These are phyloP conservation scores for Semnornis frantzii DNA, from an alignment of 2,113 vertebrate species.

Conservation along the genomic window DNA sequence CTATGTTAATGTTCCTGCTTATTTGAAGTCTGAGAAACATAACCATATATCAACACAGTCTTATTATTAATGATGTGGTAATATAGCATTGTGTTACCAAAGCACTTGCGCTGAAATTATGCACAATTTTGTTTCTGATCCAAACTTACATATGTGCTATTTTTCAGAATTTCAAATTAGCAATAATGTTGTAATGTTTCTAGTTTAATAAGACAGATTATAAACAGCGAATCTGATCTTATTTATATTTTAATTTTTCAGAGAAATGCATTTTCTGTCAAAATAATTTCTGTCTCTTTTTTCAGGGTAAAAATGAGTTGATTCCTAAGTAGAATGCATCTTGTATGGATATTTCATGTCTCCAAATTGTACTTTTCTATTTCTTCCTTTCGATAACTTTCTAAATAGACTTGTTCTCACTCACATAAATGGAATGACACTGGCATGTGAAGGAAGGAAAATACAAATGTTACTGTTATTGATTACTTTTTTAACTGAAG, in stretches of 20 bases:
- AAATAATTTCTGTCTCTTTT: neutral
- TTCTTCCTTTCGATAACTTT: slow-evolving; percentile 5
- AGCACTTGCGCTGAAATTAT: neutral
- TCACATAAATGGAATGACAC: neutral
- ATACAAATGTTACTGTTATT: neutral
- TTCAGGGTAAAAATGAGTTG: neutral
- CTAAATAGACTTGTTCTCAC: neutral
- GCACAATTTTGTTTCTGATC: neutral
- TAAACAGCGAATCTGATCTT: neutral
- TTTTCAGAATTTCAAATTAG: neutral
- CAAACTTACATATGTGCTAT: neutral
- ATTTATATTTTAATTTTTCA: slow-evolving; percentile 4
- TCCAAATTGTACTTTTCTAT: neutral
- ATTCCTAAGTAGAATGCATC: neutral
- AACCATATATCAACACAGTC: neutral
- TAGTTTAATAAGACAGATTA: neutral
- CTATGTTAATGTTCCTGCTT: neutral
- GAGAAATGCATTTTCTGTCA: neutral
- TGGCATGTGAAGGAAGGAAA: neutral
- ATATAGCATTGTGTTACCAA: neutral
- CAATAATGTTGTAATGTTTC: neutral
- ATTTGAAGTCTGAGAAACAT: neutral
- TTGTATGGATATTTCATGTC: neutral
- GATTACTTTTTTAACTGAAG: neutral
- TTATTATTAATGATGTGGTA: neutral